phyloP scores from a whole-genome alignment of 2,888 invertebrate species.

The Petrolisthes manimaculis region DNA sequence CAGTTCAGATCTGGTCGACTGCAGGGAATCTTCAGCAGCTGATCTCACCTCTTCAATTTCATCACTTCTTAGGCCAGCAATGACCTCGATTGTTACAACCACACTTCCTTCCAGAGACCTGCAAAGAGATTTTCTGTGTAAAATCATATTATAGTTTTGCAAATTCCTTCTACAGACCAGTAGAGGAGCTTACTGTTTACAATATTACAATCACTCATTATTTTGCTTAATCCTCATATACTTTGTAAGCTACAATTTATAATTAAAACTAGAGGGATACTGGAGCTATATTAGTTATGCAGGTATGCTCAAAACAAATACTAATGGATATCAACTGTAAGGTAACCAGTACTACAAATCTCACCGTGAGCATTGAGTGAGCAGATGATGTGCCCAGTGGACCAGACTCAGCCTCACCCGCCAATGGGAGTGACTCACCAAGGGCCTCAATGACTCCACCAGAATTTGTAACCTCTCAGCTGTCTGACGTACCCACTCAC shows the following conservation, averaged over 20 bases:
- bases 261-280: too few species aligned
- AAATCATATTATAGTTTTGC: too few species aligned
- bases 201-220: too few species aligned
- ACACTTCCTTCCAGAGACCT: conserved; percentile 7
- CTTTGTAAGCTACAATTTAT: too few species aligned
- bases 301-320: too few species aligned
- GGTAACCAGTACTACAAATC: neutral
- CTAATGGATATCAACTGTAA: too few species aligned
- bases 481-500: neutral
- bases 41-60: neutral
- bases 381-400: neutral
- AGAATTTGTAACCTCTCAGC: neutral
- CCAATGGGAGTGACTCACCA: neutral
- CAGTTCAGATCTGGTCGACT: neutral
- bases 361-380: neutral
- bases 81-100: neutral
- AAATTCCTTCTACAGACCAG: too few species aligned
- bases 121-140: neutral
- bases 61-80: neutral
- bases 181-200: too few species aligned
- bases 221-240: too few species aligned
- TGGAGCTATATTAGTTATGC: too few species aligned
- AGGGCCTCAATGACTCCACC: neutral
- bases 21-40: neutral
- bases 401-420: neutral